These are phyloP conservation scores for Physella acuta DNA, from an alignment of 1,140 invertebrate species.

Conservation along the genomic window DNA sequence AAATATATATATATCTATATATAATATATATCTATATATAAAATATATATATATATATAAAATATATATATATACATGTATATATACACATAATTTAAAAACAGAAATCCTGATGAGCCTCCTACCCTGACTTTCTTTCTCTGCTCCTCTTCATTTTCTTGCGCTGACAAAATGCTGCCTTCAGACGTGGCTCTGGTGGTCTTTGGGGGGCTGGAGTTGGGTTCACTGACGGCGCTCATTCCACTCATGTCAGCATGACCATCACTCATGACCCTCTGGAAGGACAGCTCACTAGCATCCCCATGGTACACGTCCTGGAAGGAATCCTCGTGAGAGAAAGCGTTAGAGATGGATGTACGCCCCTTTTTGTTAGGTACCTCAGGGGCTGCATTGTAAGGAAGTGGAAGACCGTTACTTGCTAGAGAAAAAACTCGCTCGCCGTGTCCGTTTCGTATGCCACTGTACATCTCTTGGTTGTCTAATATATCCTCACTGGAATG, in stretches of 20 bases:
- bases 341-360: background rate
- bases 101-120: background rate
- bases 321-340: background rate
- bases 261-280: background rate
- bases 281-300: background rate
- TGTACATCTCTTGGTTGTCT: background rate
- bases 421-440: no score
- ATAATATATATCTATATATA: no score
- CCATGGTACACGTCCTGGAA: background rate
- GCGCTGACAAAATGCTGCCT: conserved; percentile 15
- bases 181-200: background rate
- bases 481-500: background rate
- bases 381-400: background rate
- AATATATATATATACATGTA: background rate
- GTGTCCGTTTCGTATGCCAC: background rate
- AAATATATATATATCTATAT: no score
- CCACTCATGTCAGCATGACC: background rate
- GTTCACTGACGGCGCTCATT: background rate
- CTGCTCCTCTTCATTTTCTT: conserved; percentile 35
- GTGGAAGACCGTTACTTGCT: background rate
- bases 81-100: background rate
- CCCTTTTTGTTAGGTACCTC: background rate
- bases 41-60: background rate
- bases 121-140: conserved; percentile 45
- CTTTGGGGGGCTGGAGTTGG: background rate